Evolutionary conservation across 2,797 vertebrate species (phyloP), one percentile per base, ranked within the genome.

Genomic region (Sparidentex hasta): DNA sequence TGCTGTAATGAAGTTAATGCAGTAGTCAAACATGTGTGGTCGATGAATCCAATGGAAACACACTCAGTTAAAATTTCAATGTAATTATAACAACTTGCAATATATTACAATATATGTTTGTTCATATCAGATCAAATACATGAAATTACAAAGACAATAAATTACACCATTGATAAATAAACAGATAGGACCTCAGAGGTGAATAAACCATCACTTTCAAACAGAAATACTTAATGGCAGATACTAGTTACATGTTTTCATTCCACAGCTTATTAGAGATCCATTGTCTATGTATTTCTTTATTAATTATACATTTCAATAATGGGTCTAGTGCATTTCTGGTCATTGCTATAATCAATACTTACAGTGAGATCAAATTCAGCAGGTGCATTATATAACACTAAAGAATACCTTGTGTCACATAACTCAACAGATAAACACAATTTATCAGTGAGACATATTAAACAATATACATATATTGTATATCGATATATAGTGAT

Each of bases 101-200:
- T 83, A 85, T 85, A 81, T 87, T 81, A 90, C 74, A 87, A 88
- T 83, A 83, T 80, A 81, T 66, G 46, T 86, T 57, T 76, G 14
- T 73, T 63, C 58, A 86, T 85, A 59, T 83, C 63, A 85, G 76
- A 47, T 85, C 65, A 83, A 81, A 81, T 83, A 90, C 84, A 90
- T 81, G 66, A 5, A 78, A 83, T 90, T 91, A 90, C 74, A 91
- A 89, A 90, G 27, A 92, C 83, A 90, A 76, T 48, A 59, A 77
- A 80, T 83, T 58, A 88, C 87, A 90, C 25, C 69, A 84, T 65
- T 74, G 69, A 90, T 89, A 84, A 85, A 86, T 91, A 83, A 75
- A 91, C 79, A 78, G 50, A 71, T 66, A 77, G 70, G 68, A 88
- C 67, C 46, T 80, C 7, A 56, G 76, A n/a, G 66, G 70, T 72